Base-by-base conservation (phyloP, 2,797 vertebrate species). In the Luscinia megarhynchos region DNA sequence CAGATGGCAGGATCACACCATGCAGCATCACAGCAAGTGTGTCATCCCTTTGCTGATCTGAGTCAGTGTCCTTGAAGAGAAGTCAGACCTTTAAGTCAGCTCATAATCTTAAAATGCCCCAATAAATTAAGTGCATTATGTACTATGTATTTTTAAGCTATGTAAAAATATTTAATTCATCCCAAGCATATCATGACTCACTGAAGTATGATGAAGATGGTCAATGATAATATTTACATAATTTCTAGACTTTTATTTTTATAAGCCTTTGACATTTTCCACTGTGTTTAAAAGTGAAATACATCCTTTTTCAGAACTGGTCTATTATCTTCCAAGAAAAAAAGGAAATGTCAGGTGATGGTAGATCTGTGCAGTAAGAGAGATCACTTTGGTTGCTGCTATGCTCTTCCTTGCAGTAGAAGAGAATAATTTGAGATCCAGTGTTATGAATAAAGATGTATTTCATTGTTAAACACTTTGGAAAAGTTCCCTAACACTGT, bases 1-100 rank as follows among this genome's bases (percentile, higher is more conserved):
- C 38, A 41, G 45, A 38, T 0, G 15, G 48, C 36, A 69, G 40
- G 58, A 62, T 45, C 45, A 8, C 29, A 64, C 68, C 11, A 27
- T 0, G 0, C 70, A 5, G 68, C 57, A 11, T 8, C 53, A 40
- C 0, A 1, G 57, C 12, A 48, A 61, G 17, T 1, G 0, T 23
- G n/a, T 68, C 20, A 57, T 58, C 12, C 51, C 43, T 92, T 48
- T 53, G 22, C 55, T 66, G 16, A 11, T 62, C 81, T 89, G 83
- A 86, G 46, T 58, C 79, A 75, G n/a, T 7, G 36, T 30, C 68
- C 69, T 73, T 75, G 63, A 91, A 45, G 26, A 94, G 26, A 82
- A 83, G 59, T 34, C 68, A 83, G 46, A 45, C 23, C 27, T 91
- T 55, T n/a, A 83, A 85, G 27, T 36, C 50, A 36, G 57, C n/a